Evolutionary conservation across 2,797 vertebrate genomes (phyloP), one percentile per base, ranked within the genome.

Genomic region (Sandelia bainsii): DNA sequence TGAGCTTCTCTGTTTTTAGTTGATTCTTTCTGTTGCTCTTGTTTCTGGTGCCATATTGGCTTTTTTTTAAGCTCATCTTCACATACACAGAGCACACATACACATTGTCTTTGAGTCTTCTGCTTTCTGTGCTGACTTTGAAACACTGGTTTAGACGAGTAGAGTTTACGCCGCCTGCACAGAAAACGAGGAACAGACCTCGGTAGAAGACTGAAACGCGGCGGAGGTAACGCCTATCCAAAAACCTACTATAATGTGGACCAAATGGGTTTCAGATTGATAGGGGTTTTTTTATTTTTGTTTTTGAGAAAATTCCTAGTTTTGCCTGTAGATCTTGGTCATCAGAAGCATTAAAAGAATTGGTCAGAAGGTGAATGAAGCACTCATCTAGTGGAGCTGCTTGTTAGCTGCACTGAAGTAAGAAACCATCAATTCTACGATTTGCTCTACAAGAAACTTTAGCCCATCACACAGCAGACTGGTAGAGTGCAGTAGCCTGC

Each of bases 1-100:
- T 77, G 72, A 23, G 61, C 72, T 89, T 91, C 88, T 82, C 59
- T 7, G 17, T 72, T 92, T 87, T 90, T 82, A 84, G 74, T 90
- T 83, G 29, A 78, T 72, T 67, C 70, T 86, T 87, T 86, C 85
- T 84, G 37, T 75, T 51, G 44, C 80, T 61, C 40, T 62, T 62
- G 56, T 90, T 80, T 85, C 83, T 82, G 79, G 88, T 91, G 89
- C 91, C 91, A 90, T 92, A 80, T 72, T 57, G 81, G 82, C 87
- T 80, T 79, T 73, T 71, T 62, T 20, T 57, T 64, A 53, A 72
- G 69, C 61, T 76, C 22, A 66, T 52, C 56, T 60, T 65, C 48
- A 40, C 59, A 48, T 8, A 7, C 29, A 32, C 29, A 32, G 29
- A 32, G 7, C 63, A 74, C 52, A 70, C 50, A 67, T 51, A 68